phyloP scores from a whole-genome alignment of 2,888 invertebrate genomes.

The Archips xylosteana region DNA sequence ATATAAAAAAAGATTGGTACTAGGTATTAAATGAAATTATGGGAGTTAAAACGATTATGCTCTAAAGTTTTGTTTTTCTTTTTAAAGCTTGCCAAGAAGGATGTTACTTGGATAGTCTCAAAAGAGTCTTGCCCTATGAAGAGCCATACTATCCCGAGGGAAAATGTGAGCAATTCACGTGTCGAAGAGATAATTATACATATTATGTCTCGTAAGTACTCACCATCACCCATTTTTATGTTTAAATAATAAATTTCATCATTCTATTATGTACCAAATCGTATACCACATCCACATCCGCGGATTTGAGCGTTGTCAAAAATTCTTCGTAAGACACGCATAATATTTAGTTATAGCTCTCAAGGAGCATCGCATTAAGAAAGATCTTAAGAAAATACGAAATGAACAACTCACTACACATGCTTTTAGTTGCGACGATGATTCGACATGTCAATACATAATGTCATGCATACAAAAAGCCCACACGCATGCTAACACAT shows the following conservation, averaged over 20 bases:
- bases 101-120: not conserved
- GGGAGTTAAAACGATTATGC: too few relatives aligned
- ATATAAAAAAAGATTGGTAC: too few relatives aligned
- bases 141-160: slow-evolving; percentile 12
- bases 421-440: slow-evolving; percentile 2
- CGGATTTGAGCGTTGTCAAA: too few relatives aligned
- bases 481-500: slow-evolving; percentile 66
- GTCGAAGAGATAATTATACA: slow-evolving; percentile 4
- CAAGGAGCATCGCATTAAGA: not conserved
- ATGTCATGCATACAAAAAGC: slow-evolving; percentile 38
- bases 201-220: slow-evolving; percentile 20
- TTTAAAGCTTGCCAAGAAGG: slow-evolving; percentile 1
- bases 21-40: too few relatives aligned
- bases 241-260: too few relatives aligned
- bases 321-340: too few relatives aligned
- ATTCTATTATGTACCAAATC: too few relatives aligned
- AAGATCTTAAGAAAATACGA: not conserved
- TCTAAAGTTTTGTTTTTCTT: too few relatives aligned
- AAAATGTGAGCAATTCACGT: slow-evolving; percentile 17
- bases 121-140: not conserved
- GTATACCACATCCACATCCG: too few relatives aligned
- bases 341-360: not conserved
- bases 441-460: slow-evolving; percentile 2
- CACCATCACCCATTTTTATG: not conserved
- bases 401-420: not conserved